Base-by-base conservation (phyloP, 37 sponge, comb jelly and placozoan genomes). In the Chondrosia reniformis region DNA sequence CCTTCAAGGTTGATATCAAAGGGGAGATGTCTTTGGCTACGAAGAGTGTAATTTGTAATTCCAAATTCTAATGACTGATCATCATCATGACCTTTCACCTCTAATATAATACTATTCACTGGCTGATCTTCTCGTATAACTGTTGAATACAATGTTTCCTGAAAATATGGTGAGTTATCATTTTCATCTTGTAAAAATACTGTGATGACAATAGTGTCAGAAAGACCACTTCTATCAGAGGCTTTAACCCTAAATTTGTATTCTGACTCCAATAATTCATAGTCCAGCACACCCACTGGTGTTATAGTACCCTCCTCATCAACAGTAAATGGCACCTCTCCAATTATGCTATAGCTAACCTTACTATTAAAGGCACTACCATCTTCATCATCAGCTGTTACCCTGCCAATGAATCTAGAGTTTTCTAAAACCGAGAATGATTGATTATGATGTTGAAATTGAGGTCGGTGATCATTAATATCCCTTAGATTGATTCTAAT, bases 111-210 rank as follows among this genome's bases (percentile, higher is more conserved):
- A 3, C 43, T 30, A 33, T 66, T 12, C 3, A 81, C 33, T 1
- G 86, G 24, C 2, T 40, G 15, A 52, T 85, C 56, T 56, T 89
- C 90, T 34, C 61, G 30, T 13, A 89, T 65, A 32, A 64, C 58
- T 43, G 40, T 57, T 19, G 45, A 42, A 39, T 85, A 81, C 15
- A 33, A 45, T 17, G 37, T 27, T 0, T 41, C 45, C 0, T 31
- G 33, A 34, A 89, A 85, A 33, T 44, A 34, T 6, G 93, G 93
- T 54, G 75, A 57, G 30, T 87, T 87, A 67, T 92, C 93, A 41
- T 92, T 92, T 3, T 79, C 37, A 74, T 92, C 93, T 15, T 66
- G 37, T 33, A 92, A 41, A 0, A 66, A 71, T 31, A 92, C 38
- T 21, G 28, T 41, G n/a, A 89, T 75, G 8, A 56, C 24, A 30